Evolutionary conservation across 2,888 invertebrate genomes (phyloP).

Genomic region (Chamaedrilus cognettii): DNA sequence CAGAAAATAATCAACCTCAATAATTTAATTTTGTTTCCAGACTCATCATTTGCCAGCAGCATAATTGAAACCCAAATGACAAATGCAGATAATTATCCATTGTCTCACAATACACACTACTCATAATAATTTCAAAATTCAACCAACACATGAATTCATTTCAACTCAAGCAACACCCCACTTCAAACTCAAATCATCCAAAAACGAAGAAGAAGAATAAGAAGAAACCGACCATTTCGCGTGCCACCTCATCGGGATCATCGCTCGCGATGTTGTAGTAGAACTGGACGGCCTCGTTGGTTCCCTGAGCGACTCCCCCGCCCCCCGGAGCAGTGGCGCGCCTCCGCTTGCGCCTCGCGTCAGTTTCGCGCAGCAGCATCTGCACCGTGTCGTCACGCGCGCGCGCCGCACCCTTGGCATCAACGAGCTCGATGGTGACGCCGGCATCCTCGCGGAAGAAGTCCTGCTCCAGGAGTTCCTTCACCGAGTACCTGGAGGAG

Average conservation of each 20-base stretch:
- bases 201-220: no score
- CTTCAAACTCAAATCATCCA: no score
- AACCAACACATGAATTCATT: no score
- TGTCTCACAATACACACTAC: no score
- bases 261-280: slow-evolving; percentile 92
- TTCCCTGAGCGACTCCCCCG: slow-evolving; percentile 98
- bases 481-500: slow-evolving; percentile 77
- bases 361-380: slow-evolving; percentile 89
- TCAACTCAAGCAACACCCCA: no score
- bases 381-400: slow-evolving; percentile 60
- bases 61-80: no score
- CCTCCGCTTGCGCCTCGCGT: slow-evolving; percentile 96
- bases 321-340: no score
- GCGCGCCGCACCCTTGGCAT: slow-evolving; percentile 30
- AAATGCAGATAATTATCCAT: no score
- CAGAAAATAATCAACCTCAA: no score
- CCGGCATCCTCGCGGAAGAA: slow-evolving; percentile 97
- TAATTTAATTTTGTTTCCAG: no score
- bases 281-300: slow-evolving; percentile 99
- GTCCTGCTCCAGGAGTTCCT: slow-evolving; percentile 90
- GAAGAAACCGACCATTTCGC: slow-evolving; percentile 81
- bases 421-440: slow-evolving; percentile 74
- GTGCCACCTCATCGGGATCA: slow-evolving; percentile 90
- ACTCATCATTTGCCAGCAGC: no score
- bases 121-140: no score